A percentile compares a stretch with the other conserved stretches of the same genome.
Evolutionary conservation across 30 jellyfish, hydroid and myxozoan species (phyloP).

Genomic region (Hydractinia echinata): DNA sequence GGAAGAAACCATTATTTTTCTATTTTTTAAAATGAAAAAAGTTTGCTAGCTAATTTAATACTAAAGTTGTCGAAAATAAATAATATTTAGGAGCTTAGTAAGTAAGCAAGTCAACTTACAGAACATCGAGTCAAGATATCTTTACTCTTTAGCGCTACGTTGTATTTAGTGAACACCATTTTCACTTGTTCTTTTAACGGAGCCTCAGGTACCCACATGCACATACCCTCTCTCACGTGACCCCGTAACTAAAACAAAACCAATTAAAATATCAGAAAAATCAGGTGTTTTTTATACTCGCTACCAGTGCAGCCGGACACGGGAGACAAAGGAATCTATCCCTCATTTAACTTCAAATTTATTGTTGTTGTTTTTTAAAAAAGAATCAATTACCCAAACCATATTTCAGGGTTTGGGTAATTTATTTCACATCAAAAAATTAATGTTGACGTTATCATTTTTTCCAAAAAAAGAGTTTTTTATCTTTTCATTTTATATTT

Average conservation of each 20-base stretch:
- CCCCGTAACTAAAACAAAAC: slow-evolving; percentile 48
- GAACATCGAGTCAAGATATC: slow-evolving; percentile 76
- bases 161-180: slow-evolving; percentile 50
- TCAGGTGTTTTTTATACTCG: not conserved
- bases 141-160: slow-evolving; percentile 39
- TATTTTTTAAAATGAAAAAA: not conserved
- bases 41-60: not conserved
- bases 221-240: slow-evolving; percentile 61
- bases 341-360: too few relatives aligned
- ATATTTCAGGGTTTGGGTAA: too few relatives aligned
- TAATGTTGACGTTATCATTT: too few relatives aligned
- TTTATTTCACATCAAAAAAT: too few relatives aligned
- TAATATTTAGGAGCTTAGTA: not conserved
- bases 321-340: too few relatives aligned
- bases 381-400: too few relatives aligned
- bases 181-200: slow-evolving; percentile 38
- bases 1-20: too few relatives aligned
- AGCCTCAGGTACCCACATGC: slow-evolving; percentile 68
- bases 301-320: too few relatives aligned
- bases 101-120: slow-evolving; percentile 34
- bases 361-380: too few relatives aligned
- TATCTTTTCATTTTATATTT: too few relatives aligned
- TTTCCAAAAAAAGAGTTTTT: too few relatives aligned
- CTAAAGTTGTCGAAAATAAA: not conserved
- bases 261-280: not conserved